Percentiles rank a stretch among this genome's conserved stretches.
phyloP scores from a whole-genome alignment of 2,888 invertebrate species.

The Globia sparganii region DNA sequence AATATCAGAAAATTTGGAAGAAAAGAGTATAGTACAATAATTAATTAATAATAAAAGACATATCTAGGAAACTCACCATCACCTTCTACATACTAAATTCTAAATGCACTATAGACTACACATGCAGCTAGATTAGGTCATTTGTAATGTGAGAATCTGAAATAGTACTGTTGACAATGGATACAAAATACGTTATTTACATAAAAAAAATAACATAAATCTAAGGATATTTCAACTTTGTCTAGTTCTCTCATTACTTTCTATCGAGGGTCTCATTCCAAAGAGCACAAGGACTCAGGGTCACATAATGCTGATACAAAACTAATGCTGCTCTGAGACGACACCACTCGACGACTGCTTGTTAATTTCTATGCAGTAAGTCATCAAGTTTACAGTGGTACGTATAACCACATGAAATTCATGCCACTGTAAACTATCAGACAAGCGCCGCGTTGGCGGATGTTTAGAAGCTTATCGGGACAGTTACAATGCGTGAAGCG shows the following conservation, averaged over 20 bases:
- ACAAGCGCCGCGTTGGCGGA: slow-evolving; percentile 32
- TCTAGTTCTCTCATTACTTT: slow-evolving; percentile 50
- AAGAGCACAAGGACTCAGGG: slow-evolving; percentile 19
- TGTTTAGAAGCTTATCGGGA: slow-evolving; percentile 56
- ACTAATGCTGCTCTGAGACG: slow-evolving; percentile 36
- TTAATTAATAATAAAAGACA: slow-evolving; percentile 36
- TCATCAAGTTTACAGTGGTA: slow-evolving; percentile 50
- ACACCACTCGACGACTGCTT: slow-evolving; percentile 37
- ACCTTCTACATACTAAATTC: slow-evolving; percentile 52
- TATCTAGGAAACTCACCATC: slow-evolving; percentile 58
- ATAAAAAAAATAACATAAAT: neutral
- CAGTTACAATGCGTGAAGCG: slow-evolving; percentile 67
- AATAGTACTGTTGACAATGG: slow-evolving; percentile 6
- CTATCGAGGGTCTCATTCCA: slow-evolving; percentile 43
- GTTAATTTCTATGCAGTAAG: slow-evolving; percentile 42
- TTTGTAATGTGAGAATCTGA: slow-evolving; percentile 49
- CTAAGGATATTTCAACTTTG: neutral
- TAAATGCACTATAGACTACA: slow-evolving; percentile 53
- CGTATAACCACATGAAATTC: neutral
- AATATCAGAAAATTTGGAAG: slow-evolving; percentile 39
- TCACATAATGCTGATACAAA: neutral
- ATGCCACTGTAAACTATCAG: slow-evolving; percentile 55
- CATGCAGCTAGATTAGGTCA: slow-evolving; percentile 43
- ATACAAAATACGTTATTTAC: slow-evolving; percentile 25
- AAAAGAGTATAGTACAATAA: slow-evolving; percentile 33